A percentile compares a stretch with the other conserved stretches of the same genome.
phyloP scores from a whole-genome alignment of 2,113 vertebrate species.

The Psilopsiagon aymara region DNA sequence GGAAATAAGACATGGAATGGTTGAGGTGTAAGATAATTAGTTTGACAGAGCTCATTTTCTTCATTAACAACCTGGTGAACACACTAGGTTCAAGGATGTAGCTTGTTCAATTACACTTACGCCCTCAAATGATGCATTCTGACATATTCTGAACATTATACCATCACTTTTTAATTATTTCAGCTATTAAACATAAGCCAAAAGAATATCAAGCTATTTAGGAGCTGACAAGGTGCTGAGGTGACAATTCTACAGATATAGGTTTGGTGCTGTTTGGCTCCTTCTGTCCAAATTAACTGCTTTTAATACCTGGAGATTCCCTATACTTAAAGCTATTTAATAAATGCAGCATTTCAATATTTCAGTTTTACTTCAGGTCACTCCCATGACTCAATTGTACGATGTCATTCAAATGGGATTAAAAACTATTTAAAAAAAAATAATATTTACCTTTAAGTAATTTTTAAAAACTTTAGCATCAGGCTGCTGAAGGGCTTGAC shows the following conservation, averaged over 20 bases:
- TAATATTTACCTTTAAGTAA: constrained; percentile 91
- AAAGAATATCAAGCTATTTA: neutral
- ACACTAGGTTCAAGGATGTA: neutral
- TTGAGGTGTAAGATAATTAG: neutral
- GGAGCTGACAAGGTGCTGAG: neutral
- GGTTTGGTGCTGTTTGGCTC: neutral
- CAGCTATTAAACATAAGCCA: neutral
- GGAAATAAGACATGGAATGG: neutral
- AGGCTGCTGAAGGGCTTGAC: constrained; percentile 95
- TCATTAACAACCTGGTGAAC: neutral
- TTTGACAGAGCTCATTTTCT: neutral
- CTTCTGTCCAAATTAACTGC: neutral
- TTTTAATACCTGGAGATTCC: neutral
- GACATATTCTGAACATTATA: neutral
- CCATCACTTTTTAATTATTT: neutral
- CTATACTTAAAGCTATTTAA: neutral
- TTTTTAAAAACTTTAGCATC: constrained; percentile 97
- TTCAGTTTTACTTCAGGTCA: neutral
- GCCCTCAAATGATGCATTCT: neutral
- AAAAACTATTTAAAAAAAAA: neutral
- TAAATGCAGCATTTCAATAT: neutral
- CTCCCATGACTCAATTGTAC: neutral
- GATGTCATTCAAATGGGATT: neutral
- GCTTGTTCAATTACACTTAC: neutral
- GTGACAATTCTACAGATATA: neutral